These are phyloP conservation scores for Phalacrocorax pelagicus DNA, from an alignment of 2,113 vertebrate genomes.

Conservation along the genomic window DNA sequence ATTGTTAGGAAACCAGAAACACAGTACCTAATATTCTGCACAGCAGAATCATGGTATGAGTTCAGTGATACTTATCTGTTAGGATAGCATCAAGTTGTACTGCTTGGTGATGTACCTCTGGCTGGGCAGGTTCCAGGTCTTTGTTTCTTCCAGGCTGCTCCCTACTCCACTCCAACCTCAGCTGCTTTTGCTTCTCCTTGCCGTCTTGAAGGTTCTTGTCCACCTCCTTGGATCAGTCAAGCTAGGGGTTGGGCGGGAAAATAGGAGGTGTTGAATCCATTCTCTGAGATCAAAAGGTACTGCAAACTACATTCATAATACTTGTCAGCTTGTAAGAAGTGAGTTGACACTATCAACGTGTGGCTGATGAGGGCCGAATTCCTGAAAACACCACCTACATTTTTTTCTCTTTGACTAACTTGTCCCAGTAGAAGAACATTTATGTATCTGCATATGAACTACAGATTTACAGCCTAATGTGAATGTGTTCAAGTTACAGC, in stretches of 20 bases:
- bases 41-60: neutral
- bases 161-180: conserved; percentile 77
- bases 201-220: conserved; percentile 70
- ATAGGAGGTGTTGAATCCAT: neutral
- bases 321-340: neutral
- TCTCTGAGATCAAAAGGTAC: neutral
- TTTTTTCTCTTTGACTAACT: neutral
- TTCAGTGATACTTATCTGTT: neutral
- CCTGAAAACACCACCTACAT: neutral
- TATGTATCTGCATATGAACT: neutral
- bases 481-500: neutral
- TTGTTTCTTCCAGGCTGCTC: neutral
- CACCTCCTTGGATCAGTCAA: conserved; percentile 56
- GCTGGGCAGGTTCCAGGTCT: neutral
- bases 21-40: neutral
- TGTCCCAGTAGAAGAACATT: neutral
- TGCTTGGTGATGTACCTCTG: neutral
- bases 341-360: neutral
- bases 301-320: neutral
- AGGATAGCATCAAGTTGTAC: neutral
- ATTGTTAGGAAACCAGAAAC: neutral
- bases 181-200: conserved; percentile 77
- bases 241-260: neutral
- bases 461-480: neutral
- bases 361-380: neutral